Evolutionary conservation across 2,888 invertebrate species (phyloP).

Genomic region (Hirtodrosophila trivittata): DNA sequence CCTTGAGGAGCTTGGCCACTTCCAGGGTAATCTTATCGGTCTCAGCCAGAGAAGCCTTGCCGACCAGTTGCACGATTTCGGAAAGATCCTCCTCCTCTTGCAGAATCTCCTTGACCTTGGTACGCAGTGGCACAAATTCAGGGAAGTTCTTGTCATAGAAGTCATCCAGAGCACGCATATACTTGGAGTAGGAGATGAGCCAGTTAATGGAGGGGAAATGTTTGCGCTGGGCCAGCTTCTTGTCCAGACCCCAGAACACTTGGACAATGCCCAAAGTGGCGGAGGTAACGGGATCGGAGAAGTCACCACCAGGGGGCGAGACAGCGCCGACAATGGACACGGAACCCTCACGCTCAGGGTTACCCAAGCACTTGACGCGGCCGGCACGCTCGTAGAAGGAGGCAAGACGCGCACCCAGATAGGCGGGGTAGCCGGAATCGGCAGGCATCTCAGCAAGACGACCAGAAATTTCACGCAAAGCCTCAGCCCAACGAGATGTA

Average conservation of each 20-base stretch:
- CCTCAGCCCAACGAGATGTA: conserved; percentile 99
- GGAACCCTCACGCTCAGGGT: conserved; percentile 98
- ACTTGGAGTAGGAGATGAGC: conserved; percentile 99
- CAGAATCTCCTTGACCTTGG: conserved; percentile 96
- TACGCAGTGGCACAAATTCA: conserved; percentile 98
- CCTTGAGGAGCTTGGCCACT: conserved; percentile 98
- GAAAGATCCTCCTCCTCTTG: conserved; percentile 99
- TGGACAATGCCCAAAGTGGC: conserved; percentile 99
- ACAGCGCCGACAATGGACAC: conserved; percentile 99
- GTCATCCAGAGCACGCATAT: conserved; percentile 98
- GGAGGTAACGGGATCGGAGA: conserved; percentile 99
- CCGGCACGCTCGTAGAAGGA: conserved; percentile 99
- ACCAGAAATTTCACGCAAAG: conserved; percentile 99
- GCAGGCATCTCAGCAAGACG: conserved; percentile 99
- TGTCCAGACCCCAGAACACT: conserved; percentile 99
- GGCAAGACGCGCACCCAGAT: conserved; percentile 98
- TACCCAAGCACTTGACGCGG: conserved; percentile 97
- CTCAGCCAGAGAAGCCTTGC: conserved; percentile 99
- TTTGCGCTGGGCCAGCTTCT: conserved; percentile 99
- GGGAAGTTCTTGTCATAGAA: conserved; percentile 99
- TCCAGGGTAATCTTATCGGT: conserved; percentile 99
- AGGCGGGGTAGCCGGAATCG: conserved; percentile 99
- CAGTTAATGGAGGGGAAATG: conserved; percentile 99
- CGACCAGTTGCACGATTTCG: conserved; percentile 99
- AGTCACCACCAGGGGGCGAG: conserved; percentile 99